These are phyloP conservation scores for Eurytoma californica DNA, from an alignment of 2,888 invertebrate genomes.

Conservation along the genomic window DNA sequence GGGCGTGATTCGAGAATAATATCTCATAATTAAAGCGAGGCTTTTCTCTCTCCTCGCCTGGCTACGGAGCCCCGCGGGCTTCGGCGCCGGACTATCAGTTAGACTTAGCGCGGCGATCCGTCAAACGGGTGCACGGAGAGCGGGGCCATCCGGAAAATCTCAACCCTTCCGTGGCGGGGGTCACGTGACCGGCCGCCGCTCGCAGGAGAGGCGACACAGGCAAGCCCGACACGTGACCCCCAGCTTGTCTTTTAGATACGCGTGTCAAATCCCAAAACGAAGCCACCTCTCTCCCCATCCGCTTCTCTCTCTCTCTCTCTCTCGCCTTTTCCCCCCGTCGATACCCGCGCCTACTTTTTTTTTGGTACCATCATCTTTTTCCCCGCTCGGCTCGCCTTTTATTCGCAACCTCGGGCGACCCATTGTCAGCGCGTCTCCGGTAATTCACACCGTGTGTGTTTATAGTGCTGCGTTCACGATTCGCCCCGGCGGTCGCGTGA, in stretches of 20 bases:
- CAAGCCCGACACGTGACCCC: constrained; percentile 62
- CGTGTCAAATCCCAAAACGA: constrained; percentile 73
- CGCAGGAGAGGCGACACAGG: constrained; percentile 57
- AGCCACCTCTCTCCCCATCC: constrained; percentile 9
- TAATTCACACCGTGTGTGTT: constrained; percentile 56
- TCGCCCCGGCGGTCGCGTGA: constrained; percentile 44
- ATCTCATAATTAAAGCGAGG: constrained; percentile 73
- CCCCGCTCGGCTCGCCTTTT: constrained; percentile 42
- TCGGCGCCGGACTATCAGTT: constrained; percentile 70
- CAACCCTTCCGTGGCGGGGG: constrained; percentile 71
- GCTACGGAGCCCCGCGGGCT: not conserved
- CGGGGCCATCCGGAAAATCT: constrained; percentile 66
- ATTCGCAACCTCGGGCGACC: constrained; percentile 40
- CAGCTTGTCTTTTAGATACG: constrained; percentile 71
- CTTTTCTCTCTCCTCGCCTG: constrained; percentile 38
- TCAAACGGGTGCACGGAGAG: constrained; percentile 65
- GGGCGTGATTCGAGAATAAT: constrained; percentile 73
- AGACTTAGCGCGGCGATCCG: constrained; percentile 73
- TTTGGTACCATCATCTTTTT: constrained; percentile 55
- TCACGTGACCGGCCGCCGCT: constrained; percentile 72
- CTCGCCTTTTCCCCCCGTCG: constrained; percentile 26
- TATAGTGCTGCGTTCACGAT: constrained; percentile 43
- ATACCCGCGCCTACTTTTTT: constrained; percentile 34
- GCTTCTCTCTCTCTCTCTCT: constrained; percentile 6
- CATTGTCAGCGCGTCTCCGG: not conserved